Percentiles rank a stretch among this genome's conserved stretches.
Conservation (phyloP, 2,888 invertebrate species). For the Periphyllus acericola region DNA sequence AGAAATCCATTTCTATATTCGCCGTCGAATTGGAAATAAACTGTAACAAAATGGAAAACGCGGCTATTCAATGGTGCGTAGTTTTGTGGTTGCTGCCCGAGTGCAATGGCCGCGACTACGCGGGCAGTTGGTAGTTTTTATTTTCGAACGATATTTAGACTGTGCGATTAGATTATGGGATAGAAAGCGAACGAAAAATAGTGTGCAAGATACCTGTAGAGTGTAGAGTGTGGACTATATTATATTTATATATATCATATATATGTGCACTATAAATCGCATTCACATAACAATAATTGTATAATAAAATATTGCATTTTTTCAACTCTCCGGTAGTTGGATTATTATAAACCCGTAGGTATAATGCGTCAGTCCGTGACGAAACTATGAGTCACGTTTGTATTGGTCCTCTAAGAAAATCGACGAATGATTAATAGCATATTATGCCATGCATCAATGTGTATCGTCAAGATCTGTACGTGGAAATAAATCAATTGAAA, state of each 20-base stretch:
- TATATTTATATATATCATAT: too few species aligned
- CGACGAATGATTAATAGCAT: not conserved
- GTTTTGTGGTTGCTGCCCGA: constrained; percentile 30
- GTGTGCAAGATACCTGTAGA: too few species aligned
- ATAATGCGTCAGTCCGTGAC: not conserved
- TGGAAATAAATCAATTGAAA: not conserved
- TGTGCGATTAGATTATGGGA: constrained; percentile 16
- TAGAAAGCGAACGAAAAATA: constrained; percentile 6
- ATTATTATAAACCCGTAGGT: not conserved
- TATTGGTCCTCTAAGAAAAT: not conserved
- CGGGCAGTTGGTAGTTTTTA: not conserved
- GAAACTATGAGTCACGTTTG: not conserved
- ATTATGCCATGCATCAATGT: not conserved
- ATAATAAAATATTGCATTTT: constrained; percentile 7
- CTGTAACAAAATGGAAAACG: constrained; percentile 5
- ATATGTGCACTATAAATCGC: not conserved
- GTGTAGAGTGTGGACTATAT: too few species aligned
- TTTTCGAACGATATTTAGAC: constrained; percentile 2
- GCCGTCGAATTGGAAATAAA: not conserved
- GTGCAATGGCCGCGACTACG: constrained; percentile 15
- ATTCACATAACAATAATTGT: not conserved
- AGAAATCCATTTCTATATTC: not conserved
- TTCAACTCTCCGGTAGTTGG: not conserved
- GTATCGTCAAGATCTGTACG: not conserved
- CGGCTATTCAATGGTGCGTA: constrained; percentile 15